A percentile compares a stretch with the other conserved stretches of the same genome.
Conservation (phyloP, 2,113 vertebrate species). For the Eclectus roratus region DNA sequence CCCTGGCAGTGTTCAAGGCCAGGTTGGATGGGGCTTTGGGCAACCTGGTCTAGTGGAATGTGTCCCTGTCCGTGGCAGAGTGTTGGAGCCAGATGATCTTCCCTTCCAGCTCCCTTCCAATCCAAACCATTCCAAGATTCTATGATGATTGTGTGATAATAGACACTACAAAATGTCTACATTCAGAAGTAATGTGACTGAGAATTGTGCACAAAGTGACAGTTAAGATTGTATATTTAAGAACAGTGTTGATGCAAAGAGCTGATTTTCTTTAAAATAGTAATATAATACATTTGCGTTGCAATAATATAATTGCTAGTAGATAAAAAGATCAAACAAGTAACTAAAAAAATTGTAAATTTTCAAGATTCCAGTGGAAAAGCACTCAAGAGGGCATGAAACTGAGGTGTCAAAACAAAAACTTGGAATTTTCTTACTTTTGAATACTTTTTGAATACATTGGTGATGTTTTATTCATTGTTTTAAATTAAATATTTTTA, state of each 20-base stretch:
- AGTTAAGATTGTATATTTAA: neutral
- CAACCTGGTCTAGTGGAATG: neutral
- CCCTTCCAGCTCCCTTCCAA: neutral
- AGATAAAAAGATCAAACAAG: neutral
- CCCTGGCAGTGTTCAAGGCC: neutral
- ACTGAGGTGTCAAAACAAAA: neutral
- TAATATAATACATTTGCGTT: neutral
- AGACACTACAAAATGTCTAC: rapidly evolving
- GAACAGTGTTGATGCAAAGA: neutral
- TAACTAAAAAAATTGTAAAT: neutral
- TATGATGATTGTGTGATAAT: neutral
- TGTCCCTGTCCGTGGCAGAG: neutral
- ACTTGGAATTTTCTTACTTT: neutral
- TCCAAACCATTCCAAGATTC: neutral
- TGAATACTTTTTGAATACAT: neutral
- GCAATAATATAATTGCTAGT: neutral
- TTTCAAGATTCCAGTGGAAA: neutral
- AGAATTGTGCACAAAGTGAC: neutral
- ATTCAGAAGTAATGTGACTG: neutral
- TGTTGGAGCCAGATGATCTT: neutral
- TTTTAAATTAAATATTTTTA: neutral
- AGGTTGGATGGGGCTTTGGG: neutral
- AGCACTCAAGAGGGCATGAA: neutral
- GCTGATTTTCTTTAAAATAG: neutral
- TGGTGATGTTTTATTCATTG: neutral